phyloP scores from a whole-genome alignment of 1,140 invertebrate genomes.

The Mactra quadrangularis region DNA sequence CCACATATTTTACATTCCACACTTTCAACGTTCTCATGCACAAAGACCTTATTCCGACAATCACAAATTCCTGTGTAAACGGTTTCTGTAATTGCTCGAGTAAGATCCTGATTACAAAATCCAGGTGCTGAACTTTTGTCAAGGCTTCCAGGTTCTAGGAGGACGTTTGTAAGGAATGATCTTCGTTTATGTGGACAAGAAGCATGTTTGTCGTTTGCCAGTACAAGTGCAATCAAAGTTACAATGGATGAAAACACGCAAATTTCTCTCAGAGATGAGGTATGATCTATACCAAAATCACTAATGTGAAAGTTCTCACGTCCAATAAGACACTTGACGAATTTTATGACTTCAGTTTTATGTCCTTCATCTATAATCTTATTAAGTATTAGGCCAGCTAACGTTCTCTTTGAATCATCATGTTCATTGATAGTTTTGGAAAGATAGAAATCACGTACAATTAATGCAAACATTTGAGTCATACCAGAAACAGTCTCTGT shows the following conservation, averaged over 20 bases:
- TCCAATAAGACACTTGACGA: slow-evolving; percentile 6
- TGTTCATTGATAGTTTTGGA: background rate
- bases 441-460: slow-evolving; percentile 13
- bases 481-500: background rate
- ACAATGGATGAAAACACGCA: background rate
- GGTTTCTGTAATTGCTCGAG: too few relatives aligned
- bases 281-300: background rate
- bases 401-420: background rate
- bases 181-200: too few relatives aligned
- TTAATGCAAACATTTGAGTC: background rate
- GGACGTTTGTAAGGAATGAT: too few relatives aligned
- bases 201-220: background rate
- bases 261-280: background rate
- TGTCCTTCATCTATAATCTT: background rate
- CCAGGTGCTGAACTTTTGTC: too few relatives aligned
- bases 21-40: too few relatives aligned
- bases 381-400: background rate
- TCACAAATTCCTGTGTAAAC: too few relatives aligned
- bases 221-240: background rate
- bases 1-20: too few relatives aligned
- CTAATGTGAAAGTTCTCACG: background rate
- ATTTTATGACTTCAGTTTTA: background rate
- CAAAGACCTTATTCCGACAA: too few relatives aligned
- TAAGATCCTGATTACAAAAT: too few relatives aligned
- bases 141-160: too few relatives aligned